Evolutionary conservation across 2,113 vertebrate species (phyloP).

Genomic region (Delphinapterus leucas): DNA sequence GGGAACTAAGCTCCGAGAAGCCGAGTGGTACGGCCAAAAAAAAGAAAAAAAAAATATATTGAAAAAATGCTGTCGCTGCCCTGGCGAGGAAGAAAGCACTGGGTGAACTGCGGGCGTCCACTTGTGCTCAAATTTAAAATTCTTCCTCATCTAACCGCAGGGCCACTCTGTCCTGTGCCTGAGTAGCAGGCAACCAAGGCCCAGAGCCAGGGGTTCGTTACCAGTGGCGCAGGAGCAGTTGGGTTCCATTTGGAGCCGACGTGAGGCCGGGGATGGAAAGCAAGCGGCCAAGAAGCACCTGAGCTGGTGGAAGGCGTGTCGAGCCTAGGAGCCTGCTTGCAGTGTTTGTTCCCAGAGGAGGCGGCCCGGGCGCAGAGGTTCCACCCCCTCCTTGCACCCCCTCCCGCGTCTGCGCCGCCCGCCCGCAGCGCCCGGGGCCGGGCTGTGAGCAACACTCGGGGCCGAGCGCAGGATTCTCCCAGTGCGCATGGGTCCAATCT

Average conservation of each 20-base stretch:
- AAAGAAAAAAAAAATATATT: too few species aligned
- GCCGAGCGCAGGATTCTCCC: background rate
- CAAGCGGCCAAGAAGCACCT: background rate
- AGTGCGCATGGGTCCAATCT: rapidly evolving
- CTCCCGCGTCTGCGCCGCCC: background rate
- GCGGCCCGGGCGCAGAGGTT: background rate
- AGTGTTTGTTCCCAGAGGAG: rapidly evolving
- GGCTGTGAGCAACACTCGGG: background rate
- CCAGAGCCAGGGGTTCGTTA: background rate
- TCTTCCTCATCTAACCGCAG: background rate
- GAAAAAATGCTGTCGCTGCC: background rate
- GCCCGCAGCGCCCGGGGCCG: rapidly evolving
- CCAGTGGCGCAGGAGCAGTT: background rate
- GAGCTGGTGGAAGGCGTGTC: background rate
- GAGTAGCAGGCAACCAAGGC: background rate
- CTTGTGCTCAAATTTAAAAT: background rate
- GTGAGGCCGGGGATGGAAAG: background rate
- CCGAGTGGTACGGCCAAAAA: rapidly evolving
- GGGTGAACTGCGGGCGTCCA: background rate
- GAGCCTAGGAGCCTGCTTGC: rapidly evolving
- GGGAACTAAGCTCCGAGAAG: too few species aligned
- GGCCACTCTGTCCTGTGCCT: rapidly evolving
- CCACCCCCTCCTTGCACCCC: background rate
- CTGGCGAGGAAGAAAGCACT: background rate
- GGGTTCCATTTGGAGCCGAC: background rate